These are phyloP conservation scores for Leucophenga maculata DNA, from an alignment of 2,888 invertebrate genomes.

Conservation along the genomic window DNA sequence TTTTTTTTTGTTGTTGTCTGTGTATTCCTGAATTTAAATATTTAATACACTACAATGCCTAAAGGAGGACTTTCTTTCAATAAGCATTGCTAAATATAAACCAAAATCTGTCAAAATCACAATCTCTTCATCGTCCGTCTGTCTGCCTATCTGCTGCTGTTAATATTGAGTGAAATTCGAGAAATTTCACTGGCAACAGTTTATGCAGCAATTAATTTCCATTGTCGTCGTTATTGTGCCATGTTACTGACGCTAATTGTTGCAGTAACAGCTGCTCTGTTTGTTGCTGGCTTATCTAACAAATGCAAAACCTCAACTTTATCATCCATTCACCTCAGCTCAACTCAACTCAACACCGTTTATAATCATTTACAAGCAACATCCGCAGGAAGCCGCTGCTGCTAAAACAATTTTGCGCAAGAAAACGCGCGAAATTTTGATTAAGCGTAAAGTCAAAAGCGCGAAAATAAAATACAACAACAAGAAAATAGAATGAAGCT, in stretches of 20 bases:
- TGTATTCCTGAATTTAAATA: neutral
- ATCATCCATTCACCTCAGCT: too few relatives aligned
- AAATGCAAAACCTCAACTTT: neutral
- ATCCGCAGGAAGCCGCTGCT: conserved; percentile 21
- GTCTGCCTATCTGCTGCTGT: too few relatives aligned
- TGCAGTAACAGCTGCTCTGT: neutral
- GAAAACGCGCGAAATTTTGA: conserved; percentile 5
- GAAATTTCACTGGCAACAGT: neutral
- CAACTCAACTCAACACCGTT: neutral
- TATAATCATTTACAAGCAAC: neutral
- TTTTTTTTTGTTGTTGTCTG: too few relatives aligned
- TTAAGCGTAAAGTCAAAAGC: conserved; percentile 16
- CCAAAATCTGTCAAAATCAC: too few relatives aligned
- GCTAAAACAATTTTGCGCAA: conserved; percentile 6
- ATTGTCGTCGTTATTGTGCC: conserved; percentile 8
- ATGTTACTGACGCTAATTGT: neutral
- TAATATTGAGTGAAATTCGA: too few relatives aligned
- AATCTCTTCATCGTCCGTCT: too few relatives aligned
- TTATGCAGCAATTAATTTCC: conserved; percentile 14
- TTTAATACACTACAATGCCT: too few relatives aligned
- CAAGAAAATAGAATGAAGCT: too few relatives aligned
- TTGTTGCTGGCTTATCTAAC: neutral
- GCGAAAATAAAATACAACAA: neutral
- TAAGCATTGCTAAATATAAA: too few relatives aligned
- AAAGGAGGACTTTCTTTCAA: too few relatives aligned